phyloP scores from a whole-genome alignment of 2,888 invertebrate genomes.

The Drosophila buzzatii region DNA sequence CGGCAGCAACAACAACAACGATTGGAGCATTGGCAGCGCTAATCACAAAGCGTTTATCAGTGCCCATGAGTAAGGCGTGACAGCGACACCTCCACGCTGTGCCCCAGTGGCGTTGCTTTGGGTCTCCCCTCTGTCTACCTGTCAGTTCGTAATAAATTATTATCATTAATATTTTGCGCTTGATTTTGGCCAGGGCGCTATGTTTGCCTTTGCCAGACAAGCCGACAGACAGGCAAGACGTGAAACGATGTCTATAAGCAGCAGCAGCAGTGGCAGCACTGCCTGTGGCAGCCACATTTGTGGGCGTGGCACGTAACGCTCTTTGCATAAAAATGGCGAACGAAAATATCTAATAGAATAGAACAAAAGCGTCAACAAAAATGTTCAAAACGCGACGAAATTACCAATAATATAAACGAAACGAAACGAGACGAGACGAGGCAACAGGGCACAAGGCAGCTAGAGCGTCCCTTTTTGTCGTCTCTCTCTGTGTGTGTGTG shows the following conservation, averaged over 20 bases:
- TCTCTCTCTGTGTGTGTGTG: constrained; percentile 15
- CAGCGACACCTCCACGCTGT: constrained; percentile 26
- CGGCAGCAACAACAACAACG: constrained; percentile 19
- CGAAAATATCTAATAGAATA: constrained; percentile 59
- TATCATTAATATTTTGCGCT: constrained; percentile 75
- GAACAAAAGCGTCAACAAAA: constrained; percentile 69
- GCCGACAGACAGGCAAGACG: constrained; percentile 27
- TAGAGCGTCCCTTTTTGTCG: constrained; percentile 10
- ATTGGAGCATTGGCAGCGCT: constrained; percentile 48
- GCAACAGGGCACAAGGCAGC: background rate
- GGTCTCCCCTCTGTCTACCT: constrained; percentile 54
- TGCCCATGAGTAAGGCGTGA: constrained; percentile 41
- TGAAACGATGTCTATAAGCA: constrained; percentile 19
- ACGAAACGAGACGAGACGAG: constrained; percentile 1
- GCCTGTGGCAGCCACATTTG: background rate
- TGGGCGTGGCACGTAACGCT: constrained; percentile 55
- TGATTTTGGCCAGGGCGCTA: constrained; percentile 55
- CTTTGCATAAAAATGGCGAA: constrained; percentile 67
- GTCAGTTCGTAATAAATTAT: constrained; percentile 72
- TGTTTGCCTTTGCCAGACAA: constrained; percentile 29
- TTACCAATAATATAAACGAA: constrained; percentile 38
- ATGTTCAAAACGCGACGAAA: constrained; percentile 60
- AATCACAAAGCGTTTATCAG: constrained; percentile 72
- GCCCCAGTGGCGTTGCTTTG: background rate
- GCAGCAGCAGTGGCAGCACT: background rate